phyloP scores from a whole-genome alignment of 53 echinoderm and acorn worm genomes.

The Mesocentrotus franciscanus region DNA sequence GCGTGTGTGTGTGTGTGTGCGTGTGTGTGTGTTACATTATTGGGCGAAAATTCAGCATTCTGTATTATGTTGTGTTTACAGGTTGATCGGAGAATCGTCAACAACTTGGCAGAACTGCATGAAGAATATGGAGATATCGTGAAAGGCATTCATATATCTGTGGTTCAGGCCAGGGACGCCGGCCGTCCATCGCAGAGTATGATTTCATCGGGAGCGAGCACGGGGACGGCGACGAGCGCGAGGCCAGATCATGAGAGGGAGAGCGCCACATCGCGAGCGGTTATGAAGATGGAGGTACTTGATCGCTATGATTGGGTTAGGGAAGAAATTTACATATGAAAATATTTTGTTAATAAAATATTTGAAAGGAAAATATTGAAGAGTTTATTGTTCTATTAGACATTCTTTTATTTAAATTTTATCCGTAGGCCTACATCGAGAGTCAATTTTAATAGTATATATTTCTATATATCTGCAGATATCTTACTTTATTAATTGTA shows the following conservation, averaged over 20 bases:
- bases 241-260: background rate
- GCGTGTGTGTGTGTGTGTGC: no score
- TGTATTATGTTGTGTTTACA: background rate
- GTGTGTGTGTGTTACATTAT: background rate
- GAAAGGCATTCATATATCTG: background rate
- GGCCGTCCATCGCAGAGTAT: background rate
- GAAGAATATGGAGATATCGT: background rate
- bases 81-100: slow-evolving; percentile 5
- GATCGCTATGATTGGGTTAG: background rate
- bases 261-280: slow-evolving; percentile 32
- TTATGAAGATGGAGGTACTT: slow-evolving; percentile 9
- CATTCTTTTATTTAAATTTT: no score
- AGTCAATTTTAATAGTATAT: no score
- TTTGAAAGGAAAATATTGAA: background rate
- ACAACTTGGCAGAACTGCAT: background rate
- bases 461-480: no score
- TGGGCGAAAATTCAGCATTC: background rate
- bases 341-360: background rate
- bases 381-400: no score
- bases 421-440: no score
- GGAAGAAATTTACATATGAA: background rate
- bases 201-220: background rate
- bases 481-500: no score
- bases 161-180: background rate
- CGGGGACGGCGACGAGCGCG: background rate